Evolutionary conservation across 2,797 vertebrate species (phyloP).

Genomic region (Sorex maritimensis): DNA sequence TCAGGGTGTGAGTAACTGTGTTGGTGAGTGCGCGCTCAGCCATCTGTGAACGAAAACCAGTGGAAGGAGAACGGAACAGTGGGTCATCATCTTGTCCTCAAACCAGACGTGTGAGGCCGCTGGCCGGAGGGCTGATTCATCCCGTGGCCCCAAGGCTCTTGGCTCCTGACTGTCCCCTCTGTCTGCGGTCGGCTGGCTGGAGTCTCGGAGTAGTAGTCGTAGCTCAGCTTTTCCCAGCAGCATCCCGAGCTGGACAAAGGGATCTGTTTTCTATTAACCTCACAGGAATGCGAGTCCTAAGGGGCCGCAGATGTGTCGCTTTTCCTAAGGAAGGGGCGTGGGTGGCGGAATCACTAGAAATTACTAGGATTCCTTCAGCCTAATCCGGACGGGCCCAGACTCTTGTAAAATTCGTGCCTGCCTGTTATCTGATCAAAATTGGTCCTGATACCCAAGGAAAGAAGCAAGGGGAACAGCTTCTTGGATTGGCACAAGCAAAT

Average conservation of each 20-base stretch:
- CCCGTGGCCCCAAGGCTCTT: background rate
- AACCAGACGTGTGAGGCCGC: background rate
- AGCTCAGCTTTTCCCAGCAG: background rate
- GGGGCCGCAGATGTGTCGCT: background rate
- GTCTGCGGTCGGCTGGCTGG: background rate
- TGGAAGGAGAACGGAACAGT: conserved; percentile 4
- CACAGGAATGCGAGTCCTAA: background rate
- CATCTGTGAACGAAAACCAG: background rate
- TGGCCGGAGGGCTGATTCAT: background rate
- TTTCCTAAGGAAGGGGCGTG: background rate
- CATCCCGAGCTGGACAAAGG: background rate
- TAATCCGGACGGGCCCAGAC: background rate
- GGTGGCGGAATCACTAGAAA: background rate
- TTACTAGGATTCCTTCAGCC: background rate
- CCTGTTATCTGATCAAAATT: background rate
- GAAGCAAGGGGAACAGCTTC: background rate
- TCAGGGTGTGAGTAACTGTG: conserved; percentile 38
- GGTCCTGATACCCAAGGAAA: background rate
- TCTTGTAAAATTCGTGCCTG: background rate
- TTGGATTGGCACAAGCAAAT: background rate
- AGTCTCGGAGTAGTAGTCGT: too few species aligned
- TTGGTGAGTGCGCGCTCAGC: background rate
- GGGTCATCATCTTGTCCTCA: background rate
- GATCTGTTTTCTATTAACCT: conserved; percentile 6
- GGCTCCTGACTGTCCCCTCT: background rate